These are phyloP conservation scores for Kuschelorhynchus macadamiae DNA, from an alignment of 2,888 invertebrate species.

Conservation along the genomic window DNA sequence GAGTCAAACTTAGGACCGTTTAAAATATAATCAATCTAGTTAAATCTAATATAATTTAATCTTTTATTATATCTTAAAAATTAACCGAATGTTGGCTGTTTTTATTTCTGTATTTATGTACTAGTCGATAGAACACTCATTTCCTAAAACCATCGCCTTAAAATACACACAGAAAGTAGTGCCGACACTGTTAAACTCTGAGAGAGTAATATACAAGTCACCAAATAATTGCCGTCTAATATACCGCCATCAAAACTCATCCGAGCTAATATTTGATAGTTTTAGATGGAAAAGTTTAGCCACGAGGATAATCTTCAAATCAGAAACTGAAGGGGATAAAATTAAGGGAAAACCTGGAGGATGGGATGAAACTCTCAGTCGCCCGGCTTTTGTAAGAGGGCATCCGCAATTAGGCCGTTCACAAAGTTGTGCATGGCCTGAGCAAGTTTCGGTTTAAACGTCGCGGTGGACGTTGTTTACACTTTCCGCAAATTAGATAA, in stretches of 20 bases:
- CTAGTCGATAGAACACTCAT: too few species aligned
- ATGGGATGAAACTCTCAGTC: not conserved
- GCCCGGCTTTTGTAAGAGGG: constrained; percentile 22
- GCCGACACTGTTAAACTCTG: constrained; percentile 22
- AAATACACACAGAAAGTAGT: constrained; percentile 3
- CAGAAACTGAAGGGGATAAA: constrained; percentile 16
- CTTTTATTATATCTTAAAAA: too few species aligned
- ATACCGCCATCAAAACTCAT: constrained; percentile 40
- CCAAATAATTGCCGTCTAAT: constrained; percentile 36
- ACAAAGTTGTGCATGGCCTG: constrained; percentile 14
- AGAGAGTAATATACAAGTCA: constrained; percentile 29
- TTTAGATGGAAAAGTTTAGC: constrained; percentile 46
- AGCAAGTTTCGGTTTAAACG: constrained; percentile 10
- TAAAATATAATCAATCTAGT: too few species aligned
- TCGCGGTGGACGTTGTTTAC: constrained; percentile 5
- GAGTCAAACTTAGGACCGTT: too few species aligned
- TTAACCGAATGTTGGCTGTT: too few species aligned
- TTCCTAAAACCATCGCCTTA: constrained; percentile 7
- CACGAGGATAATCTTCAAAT: constrained; percentile 33
- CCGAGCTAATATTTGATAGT: constrained; percentile 44
- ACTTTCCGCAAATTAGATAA: constrained; percentile 11
- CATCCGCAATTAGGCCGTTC: constrained; percentile 30
- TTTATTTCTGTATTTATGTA: too few species aligned
- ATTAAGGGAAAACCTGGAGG: constrained; percentile 14
- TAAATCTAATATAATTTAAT: too few species aligned